Base-by-base conservation (phyloP, 1,140 invertebrate species). In the Diorhabda elongata region DNA sequence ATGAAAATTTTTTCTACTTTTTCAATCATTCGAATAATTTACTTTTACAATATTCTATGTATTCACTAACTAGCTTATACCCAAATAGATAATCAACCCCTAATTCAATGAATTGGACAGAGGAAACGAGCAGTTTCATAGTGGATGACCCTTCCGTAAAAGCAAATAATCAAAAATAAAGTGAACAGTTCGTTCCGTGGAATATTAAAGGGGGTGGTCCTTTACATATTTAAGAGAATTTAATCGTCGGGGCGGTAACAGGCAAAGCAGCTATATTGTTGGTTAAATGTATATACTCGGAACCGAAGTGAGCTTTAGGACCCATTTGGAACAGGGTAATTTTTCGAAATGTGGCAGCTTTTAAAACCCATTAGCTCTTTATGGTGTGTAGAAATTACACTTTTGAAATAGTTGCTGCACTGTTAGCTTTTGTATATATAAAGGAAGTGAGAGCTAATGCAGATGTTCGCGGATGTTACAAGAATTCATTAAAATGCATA, bases 331-430 rank as follows among this genome's bases (percentile, higher is more conserved):
- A 11, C 26, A 3, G 42, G 26, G 59, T 60, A 60, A 60, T 60
- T 60, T 60, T 60, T 60, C 26, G 7, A 42, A 11, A 6, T 60
- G 7, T 52, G 47, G n/a, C 42, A 60, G 59, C 59, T 60, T 60
- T 60, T 60, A 60, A 60, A 60, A 60, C 59, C 59, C 59, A 60
- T 60, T 60, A 60, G 42, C 59, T 60, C 59, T 26, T 60, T 60
- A 60, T 11, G 59, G 5, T 11, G 7, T 60, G 59, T 60, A 6
- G 11, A 42, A 60, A 60, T 60, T 26, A 60, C 59, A 42, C 3
- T 42, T 41, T 42, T 52, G n/a, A 52, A 52, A 52, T 52, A 52
- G 47, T 52, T 52, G n/a, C 47, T 52, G 47, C 47, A 52, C 47
- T 52, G 47, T n/a, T 52, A 4, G n/a, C 6, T 4, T 52, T n/a